Conservation (phyloP, 1,140 invertebrate species). For the Anagrus nilaparvatae region DNA sequence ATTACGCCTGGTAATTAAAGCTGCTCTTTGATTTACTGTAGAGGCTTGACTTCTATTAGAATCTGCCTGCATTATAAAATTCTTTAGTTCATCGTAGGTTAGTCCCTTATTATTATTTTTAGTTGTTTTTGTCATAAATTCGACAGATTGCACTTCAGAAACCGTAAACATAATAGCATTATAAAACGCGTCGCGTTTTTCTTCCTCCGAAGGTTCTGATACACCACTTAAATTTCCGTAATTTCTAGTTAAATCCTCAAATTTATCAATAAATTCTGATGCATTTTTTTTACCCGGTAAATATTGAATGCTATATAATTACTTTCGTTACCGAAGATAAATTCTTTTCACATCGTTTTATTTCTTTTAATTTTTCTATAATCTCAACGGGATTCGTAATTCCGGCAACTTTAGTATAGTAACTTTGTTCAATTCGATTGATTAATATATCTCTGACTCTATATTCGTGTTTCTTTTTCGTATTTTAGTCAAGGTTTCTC, state of each 20-base stretch:
- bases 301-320: slow-evolving; percentile 5
- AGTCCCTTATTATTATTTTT: slow-evolving; percentile 6
- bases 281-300: slow-evolving; percentile 2
- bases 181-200: slow-evolving; percentile 13
- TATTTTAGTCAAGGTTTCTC: background rate
- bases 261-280: slow-evolving; percentile 6
- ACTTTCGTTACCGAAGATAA: background rate
- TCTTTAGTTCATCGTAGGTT: slow-evolving; percentile 10
- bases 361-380: slow-evolving; percentile 1
- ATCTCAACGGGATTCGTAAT: slow-evolving; percentile 2
- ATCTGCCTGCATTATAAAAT: slow-evolving; percentile 7
- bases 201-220: slow-evolving; percentile 6
- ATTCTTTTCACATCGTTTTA: slow-evolving; percentile 8
- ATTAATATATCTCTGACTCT: slow-evolving; percentile 16
- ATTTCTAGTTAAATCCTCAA: background rate
- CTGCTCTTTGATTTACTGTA: background rate
- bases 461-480: slow-evolving; percentile 11
- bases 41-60: slow-evolving; percentile 2
- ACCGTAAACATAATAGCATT: slow-evolving; percentile 9
- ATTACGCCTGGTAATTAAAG: background rate
- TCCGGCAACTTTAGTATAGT: slow-evolving; percentile 4
- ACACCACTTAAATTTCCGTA: slow-evolving; percentile 2
- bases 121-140: slow-evolving; percentile 7
- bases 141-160: slow-evolving; percentile 8
- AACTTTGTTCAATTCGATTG: slow-evolving; percentile 8